phyloP scores from a whole-genome alignment of 2,888 invertebrate species.

The Zygogramma bicolorata region DNA sequence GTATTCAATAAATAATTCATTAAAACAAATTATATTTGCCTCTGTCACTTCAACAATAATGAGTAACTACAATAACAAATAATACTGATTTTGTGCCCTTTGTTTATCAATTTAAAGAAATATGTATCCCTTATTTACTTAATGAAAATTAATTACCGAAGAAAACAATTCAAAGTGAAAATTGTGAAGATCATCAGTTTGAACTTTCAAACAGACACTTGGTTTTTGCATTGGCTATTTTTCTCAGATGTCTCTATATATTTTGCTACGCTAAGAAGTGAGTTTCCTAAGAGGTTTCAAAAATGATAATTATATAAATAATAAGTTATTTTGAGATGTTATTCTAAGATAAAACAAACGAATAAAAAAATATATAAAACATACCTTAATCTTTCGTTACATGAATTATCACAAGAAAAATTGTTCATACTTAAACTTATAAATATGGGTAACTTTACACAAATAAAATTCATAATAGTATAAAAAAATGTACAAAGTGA shows the following conservation, averaged over 20 bases:
- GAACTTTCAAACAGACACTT: no score
- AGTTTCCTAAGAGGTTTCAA: no score
- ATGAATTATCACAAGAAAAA: background rate
- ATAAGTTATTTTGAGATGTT: background rate
- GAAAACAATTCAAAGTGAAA: background rate
- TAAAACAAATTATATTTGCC: no score
- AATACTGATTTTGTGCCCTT: conserved; percentile 34
- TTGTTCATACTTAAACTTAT: background rate
- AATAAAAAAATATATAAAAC: conserved; percentile 2
- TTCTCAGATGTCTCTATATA: no score
- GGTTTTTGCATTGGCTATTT: no score
- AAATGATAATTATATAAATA: background rate
- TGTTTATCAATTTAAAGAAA: background rate
- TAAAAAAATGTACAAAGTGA: conserved; percentile 33
- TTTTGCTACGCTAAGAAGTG: no score
- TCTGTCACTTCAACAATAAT: background rate
- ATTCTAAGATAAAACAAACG: background rate
- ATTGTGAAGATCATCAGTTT: no score
- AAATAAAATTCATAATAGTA: conserved; percentile 19
- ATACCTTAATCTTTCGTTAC: background rate
- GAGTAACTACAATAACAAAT: background rate
- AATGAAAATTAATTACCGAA: background rate
- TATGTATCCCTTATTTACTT: no score
- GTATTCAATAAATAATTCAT: background rate
- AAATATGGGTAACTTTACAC: conserved; percentile 32